Conservation (phyloP, 2,113 vertebrate genomes). For the Carassius auratus region DNA sequence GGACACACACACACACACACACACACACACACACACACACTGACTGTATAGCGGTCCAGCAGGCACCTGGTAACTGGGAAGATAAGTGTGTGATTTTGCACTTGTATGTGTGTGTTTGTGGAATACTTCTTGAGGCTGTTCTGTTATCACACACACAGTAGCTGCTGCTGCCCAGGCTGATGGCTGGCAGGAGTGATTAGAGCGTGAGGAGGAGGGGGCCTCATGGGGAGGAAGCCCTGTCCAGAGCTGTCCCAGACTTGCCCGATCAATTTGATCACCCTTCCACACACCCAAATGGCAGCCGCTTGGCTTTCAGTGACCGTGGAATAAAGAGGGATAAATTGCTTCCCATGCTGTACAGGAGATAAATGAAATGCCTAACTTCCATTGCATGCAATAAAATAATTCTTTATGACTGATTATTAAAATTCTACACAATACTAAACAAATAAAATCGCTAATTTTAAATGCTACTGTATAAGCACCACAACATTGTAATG, state of each 20-base stretch:
- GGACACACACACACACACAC: constrained; percentile 21
- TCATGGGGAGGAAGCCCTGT: constrained; percentile 30
- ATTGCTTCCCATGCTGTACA: not conserved
- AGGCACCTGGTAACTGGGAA: constrained; percentile 64
- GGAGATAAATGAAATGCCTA: not conserved
- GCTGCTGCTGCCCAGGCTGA: constrained; percentile 66
- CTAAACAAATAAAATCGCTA: too few species aligned
- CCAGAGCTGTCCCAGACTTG: constrained; percentile 39
- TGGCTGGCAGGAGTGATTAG: constrained; percentile 70
- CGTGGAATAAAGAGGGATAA: not conserved
- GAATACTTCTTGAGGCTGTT: constrained; percentile 52
- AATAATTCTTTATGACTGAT: too few species aligned
- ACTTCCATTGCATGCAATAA: not conserved
- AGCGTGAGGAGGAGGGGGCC: constrained; percentile 27
- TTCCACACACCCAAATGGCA: not conserved
- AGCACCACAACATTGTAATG: not conserved
- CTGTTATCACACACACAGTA: constrained; percentile 57
- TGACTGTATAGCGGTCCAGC: constrained; percentile 62
- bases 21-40: constrained; percentile 4
- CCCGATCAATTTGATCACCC: constrained; percentile 39
- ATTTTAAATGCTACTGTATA: not conserved
- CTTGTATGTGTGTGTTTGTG: constrained; percentile 14
- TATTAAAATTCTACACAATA: not conserved
- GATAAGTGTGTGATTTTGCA: constrained; percentile 42
- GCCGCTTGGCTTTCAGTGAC: constrained; percentile 2